phyloP scores from a whole-genome alignment of 1,140 invertebrate genomes.

The Parapsyche elsis region DNA sequence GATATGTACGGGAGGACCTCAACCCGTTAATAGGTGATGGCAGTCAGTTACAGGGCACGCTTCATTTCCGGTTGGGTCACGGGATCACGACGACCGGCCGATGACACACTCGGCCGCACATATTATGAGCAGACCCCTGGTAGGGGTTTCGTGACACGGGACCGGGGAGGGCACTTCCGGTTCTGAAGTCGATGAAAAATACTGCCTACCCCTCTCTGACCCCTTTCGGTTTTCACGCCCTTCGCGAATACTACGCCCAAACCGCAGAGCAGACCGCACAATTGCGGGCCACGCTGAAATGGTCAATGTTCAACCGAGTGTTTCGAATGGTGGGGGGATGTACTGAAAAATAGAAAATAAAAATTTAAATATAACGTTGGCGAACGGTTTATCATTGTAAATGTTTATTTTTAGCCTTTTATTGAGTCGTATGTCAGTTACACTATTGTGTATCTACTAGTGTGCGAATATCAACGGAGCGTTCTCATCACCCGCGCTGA shows the following conservation, averaged over 20 bases:
- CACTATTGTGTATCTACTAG: too few relatives aligned
- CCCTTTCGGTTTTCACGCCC: not conserved
- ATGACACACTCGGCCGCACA: constrained; percentile 34
- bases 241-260: not conserved
- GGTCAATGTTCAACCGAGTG: constrained; percentile 15
- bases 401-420: too few relatives aligned
- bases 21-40: not conserved
- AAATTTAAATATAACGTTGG: too few relatives aligned
- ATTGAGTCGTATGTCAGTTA: too few relatives aligned
- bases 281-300: not conserved
- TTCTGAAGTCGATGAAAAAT: too few relatives aligned
- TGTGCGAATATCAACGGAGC: too few relatives aligned
- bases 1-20: not conserved
- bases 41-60: constrained; percentile 1
- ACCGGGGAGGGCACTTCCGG: not conserved
- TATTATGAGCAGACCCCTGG: constrained; percentile 2
- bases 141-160: constrained; percentile 1
- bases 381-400: too few relatives aligned
- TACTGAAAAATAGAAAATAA: too few relatives aligned
- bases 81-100: constrained; percentile 6
- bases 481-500: too few relatives aligned
- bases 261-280: not conserved
- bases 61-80: constrained; percentile 31
- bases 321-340: not conserved
- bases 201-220: not conserved